A percentile compares a stretch with the other conserved stretches of the same genome.
Conservation (phyloP, 1,140 invertebrate species). For the Diachasmimorpha longicaudata region DNA sequence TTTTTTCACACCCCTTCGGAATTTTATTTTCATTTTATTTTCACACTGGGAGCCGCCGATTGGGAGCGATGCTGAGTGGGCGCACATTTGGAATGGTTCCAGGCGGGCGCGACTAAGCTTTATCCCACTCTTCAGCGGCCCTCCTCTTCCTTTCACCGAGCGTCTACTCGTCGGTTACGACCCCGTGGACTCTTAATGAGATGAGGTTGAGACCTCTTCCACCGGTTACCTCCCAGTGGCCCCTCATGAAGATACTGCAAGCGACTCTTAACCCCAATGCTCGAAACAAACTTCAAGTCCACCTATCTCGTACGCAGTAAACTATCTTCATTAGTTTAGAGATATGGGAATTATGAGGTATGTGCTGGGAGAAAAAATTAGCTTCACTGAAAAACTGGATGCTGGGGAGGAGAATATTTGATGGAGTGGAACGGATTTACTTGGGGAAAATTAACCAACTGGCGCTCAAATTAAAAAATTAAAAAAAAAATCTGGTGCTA, state of each 20-base stretch:
- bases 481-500: too few relatives aligned
- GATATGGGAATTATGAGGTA: too few relatives aligned
- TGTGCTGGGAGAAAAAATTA: too few relatives aligned
- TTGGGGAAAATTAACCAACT: too few relatives aligned
- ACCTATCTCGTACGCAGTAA: too few relatives aligned
- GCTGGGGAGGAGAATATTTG: too few relatives aligned
- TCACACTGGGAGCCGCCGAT: neutral
- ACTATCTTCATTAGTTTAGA: too few relatives aligned
- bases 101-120: neutral
- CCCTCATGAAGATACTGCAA: neutral
- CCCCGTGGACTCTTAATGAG: slow-evolving; percentile 22
- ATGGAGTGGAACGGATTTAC: too few relatives aligned
- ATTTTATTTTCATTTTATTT: neutral
- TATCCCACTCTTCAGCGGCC: slow-evolving; percentile 3
- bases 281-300: slow-evolving; percentile 5
- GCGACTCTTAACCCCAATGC: slow-evolving; percentile 15
- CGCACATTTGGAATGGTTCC: neutral
- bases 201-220: slow-evolving; percentile 13
- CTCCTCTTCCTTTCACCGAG: neutral
- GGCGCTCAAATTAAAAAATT: too few relatives aligned
- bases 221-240: neutral
- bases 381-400: too few relatives aligned
- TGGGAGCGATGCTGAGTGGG: neutral
- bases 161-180: neutral
- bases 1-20: neutral